Evolutionary conservation across 2,888 invertebrate species (phyloP).

Genomic region (Steinernema hermaphroditum): DNA sequence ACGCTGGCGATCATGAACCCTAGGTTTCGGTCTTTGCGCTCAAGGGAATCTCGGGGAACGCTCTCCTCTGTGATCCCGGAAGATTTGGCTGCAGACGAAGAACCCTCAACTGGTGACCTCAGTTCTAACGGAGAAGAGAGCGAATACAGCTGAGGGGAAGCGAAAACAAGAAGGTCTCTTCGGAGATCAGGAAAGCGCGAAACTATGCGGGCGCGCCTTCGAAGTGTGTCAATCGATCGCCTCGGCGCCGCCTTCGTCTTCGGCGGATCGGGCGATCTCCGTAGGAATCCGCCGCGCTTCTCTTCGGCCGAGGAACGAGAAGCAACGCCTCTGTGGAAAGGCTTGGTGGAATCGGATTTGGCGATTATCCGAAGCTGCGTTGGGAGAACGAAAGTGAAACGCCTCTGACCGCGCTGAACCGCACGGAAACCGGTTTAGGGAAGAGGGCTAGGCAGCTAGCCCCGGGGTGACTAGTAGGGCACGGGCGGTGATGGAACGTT

Average conservation of each 20-base stretch:
- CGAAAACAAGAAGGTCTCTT: neutral
- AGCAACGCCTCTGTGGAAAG: neutral
- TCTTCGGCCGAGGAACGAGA: too few species aligned
- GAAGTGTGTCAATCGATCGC: conserved; percentile 24
- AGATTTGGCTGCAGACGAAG: neutral
- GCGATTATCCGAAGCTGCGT: neutral
- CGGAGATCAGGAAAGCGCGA: neutral
- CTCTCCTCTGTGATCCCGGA: too few species aligned
- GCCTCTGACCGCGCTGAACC: conserved; percentile 16
- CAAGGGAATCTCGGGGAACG: too few species aligned
- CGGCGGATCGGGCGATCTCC: neutral
- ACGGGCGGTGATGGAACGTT: too few species aligned
- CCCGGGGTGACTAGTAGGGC: too few species aligned
- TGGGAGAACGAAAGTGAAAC: conserved; percentile 21
- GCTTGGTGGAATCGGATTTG: conserved; percentile 9
- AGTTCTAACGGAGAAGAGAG: too few species aligned
- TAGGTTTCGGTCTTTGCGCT: too few species aligned
- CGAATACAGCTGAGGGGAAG: too few species aligned
- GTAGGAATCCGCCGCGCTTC: too few species aligned
- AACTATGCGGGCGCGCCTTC: neutral
- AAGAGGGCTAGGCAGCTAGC: too few species aligned
- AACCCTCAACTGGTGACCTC: too few species aligned
- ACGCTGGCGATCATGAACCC: too few species aligned
- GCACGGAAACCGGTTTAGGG: neutral
- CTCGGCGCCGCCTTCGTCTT: conserved; percentile 9